Evolutionary conservation across 1,140 invertebrate species (phyloP), one percentile per base, ranked within the genome.

Genomic region (Nylanderia fulva): DNA sequence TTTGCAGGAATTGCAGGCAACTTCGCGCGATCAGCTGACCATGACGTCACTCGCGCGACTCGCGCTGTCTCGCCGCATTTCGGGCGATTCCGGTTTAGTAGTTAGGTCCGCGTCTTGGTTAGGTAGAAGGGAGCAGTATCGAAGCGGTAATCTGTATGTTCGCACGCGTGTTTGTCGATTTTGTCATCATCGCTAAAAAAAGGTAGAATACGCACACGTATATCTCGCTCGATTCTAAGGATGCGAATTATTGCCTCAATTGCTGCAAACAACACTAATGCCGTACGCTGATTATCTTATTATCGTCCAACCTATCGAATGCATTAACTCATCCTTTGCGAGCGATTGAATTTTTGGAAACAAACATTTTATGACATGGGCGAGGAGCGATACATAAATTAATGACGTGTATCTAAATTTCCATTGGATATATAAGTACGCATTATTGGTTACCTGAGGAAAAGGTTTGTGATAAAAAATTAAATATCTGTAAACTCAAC

Each of bases 21-120:
- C 86, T 86, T 88, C 84, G 52, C 13, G 6, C 11, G 15, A 88
- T 88, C 84, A 89, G 87, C 88, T 89, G 88, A 89, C 84, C 39
- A 2, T 21, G 45, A 88, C 84, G 84, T 88, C 74, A 71, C 18
- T 11, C 4, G 29, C 21, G 29, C 45, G 61, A 71, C 18, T 11
- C 4, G 29, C 21, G 29, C 45, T 29, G 13, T 8, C 9, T 11
- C 39, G 76, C n/a, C 24, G 21, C 39, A 60, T 54, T 79, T 85
- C 64, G 21, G 24, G n/a, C 36, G 0, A 24, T 15, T 72, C 85
- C 42, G 61, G 45, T 52, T 42, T 60, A 68, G 56, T 75, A 85
- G 86, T 86, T 45, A 11, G 13, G 13, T 11, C n/a, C n/a, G n/a
- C n/a, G n/a, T n/a, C 15, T 48, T 48, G 61, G 54, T 52, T 52